Base-by-base conservation (phyloP, 2,797 vertebrate species). In the Lycodopsis pacificus region DNA sequence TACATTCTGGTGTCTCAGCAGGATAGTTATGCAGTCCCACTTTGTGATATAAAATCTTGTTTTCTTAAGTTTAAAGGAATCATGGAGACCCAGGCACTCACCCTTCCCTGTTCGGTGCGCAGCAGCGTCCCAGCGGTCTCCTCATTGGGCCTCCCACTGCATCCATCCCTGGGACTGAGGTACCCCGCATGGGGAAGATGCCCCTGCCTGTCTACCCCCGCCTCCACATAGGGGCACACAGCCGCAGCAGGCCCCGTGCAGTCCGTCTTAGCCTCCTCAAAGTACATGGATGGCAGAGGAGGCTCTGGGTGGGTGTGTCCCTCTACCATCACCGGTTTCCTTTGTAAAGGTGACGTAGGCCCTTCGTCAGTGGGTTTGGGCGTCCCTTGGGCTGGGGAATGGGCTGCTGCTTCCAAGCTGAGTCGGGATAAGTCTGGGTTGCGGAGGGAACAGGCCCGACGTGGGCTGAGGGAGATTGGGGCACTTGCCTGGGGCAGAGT, bases 191-290 rank as follows among this genome's bases (percentile, higher is more conserved):
- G 89, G 51, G 88, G 53, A 70, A 86, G 84, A 76, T 87, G 87
- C 13, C 89, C 91, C 79, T 94, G 89, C 75, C 92, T 88, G 13
- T 95, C 85, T 8, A 81, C 83, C n/a, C 81, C 86, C 20, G 77
- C 88, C 85, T 91, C 90, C 20, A 84, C 89, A 40, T 87, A 93
- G 25, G 91, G 90, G 69, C 90, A 93, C 48, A 86, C 72, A 2
- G 89, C 90, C 17, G 91, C 76, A 74, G 90, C 78, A n/a, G 92
- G 85, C 62, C 93, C 92, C 5, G 91, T 90, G 49, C 91, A 93
- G 84, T 95, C 95, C 0, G 95, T 96, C 85, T 96, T 96, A 15
- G 95, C 93, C 81, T 96, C 95, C 85, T 96, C 95, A 53, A 95
- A 84, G 82, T 94, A 95, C 44, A 91, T 93, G 30, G 93, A 89